phyloP scores from a whole-genome alignment of 1,140 invertebrate species.

The Dinothrombium tinctorium region DNA sequence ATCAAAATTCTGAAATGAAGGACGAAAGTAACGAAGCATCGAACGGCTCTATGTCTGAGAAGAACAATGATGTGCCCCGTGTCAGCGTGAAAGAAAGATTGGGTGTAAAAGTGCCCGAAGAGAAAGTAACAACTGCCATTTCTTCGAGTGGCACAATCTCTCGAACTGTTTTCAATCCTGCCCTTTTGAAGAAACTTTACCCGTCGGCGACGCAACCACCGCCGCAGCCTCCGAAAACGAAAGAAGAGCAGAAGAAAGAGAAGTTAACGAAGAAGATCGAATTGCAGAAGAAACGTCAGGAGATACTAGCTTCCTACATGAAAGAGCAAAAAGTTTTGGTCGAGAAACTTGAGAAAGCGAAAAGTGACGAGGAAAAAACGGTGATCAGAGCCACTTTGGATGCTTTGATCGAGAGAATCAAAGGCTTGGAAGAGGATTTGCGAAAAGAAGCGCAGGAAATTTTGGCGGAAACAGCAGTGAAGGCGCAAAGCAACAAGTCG shows the following conservation, averaged over 20 bases:
- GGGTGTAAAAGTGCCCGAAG: slow-evolving; percentile 18
- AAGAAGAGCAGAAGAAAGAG: slow-evolving; percentile 1
- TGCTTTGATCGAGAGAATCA: neutral
- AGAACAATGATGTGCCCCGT: slow-evolving; percentile 15
- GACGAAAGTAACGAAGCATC: neutral
- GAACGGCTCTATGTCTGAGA: neutral
- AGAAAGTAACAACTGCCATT: slow-evolving; percentile 17
- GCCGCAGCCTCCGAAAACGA: neutral
- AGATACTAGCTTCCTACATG: slow-evolving; percentile 1
- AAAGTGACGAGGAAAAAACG: slow-evolving; percentile 1
- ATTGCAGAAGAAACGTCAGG: slow-evolving; percentile 5
- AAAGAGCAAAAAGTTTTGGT: neutral
- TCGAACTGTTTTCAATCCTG: slow-evolving; percentile 27
- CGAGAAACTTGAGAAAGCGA: slow-evolving; percentile 1
- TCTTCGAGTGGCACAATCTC: slow-evolving; percentile 22
- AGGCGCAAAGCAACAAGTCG: neutral
- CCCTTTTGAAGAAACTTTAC: slow-evolving; percentile 18
- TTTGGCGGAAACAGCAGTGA: neutral
- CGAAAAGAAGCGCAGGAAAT: neutral
- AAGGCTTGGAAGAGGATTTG: slow-evolving; percentile 2
- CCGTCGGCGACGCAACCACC: neutral
- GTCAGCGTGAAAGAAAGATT: slow-evolving; percentile 26
- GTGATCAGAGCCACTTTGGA: neutral
- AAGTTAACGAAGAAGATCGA: slow-evolving; percentile 3
- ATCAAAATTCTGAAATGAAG: neutral